phyloP scores from a whole-genome alignment of 2,888 invertebrate genomes.

The Mimumesa dahlbomi region DNA sequence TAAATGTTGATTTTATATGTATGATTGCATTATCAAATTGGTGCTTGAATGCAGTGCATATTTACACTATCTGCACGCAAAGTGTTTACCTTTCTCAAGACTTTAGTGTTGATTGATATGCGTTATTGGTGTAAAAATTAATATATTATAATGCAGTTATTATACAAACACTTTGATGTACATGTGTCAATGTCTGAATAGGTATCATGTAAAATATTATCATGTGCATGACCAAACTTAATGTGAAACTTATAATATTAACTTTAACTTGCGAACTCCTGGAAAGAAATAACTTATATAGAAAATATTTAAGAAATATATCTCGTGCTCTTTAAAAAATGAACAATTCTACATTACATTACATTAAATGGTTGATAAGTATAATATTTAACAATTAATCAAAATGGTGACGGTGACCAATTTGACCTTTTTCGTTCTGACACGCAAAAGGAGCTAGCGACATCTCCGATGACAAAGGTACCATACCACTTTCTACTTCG shows the following conservation, averaged over 20 bases:
- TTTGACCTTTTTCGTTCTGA: slow-evolving; percentile 81
- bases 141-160: slow-evolving; percentile 39
- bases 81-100: slow-evolving; percentile 53
- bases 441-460: slow-evolving; percentile 81
- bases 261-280: slow-evolving; percentile 25
- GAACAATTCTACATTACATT: slow-evolving; percentile 71
- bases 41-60: slow-evolving; percentile 68
- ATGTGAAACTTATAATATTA: slow-evolving; percentile 39
- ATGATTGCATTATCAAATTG: slow-evolving; percentile 66
- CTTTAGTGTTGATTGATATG: slow-evolving; percentile 52
- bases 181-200: slow-evolving; percentile 50
- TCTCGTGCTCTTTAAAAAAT: slow-evolving; percentile 80
- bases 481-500: slow-evolving; percentile 75
- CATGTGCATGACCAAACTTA: slow-evolving; percentile 52
- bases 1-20: slow-evolving; percentile 65
- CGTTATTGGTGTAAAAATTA: slow-evolving; percentile 54
- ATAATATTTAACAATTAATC: slow-evolving; percentile 73
- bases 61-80: slow-evolving; percentile 70
- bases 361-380: slow-evolving; percentile 70
- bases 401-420: slow-evolving; percentile 81
- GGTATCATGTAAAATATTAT: slow-evolving; percentile 47
- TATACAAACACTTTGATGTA: slow-evolving; percentile 52
- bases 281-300: slow-evolving; percentile 27
- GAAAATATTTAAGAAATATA: slow-evolving; percentile 50
- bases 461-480: slow-evolving; percentile 81